Base-by-base conservation (phyloP, 2,113 vertebrate species). In the Uria lomvia region DNA sequence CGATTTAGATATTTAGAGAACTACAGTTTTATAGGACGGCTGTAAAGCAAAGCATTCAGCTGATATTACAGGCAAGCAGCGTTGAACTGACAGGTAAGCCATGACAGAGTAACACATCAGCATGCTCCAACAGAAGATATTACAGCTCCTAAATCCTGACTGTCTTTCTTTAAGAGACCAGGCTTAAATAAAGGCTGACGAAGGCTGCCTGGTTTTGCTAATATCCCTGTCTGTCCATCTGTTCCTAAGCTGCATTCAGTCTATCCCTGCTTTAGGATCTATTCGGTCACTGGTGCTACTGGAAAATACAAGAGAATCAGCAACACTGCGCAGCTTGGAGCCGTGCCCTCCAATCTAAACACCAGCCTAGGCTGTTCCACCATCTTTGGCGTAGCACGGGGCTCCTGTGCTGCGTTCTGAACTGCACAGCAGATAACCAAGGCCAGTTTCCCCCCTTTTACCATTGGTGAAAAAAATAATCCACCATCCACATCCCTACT, bases 381-480 rank as follows among this genome's bases (percentile, higher is more conserved):
- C 5, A 2, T 6, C 78, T 45, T 15, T 58, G 67, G 79, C 2
- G 0, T 1, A 27, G 45, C 1, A 0, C 19, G 40, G 36, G 26
- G 42, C 70, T 43, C 49, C 72, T 10, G 6, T 7, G 43, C 42
- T 34, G 8, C 26, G 3, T 30, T 71, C 16, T 38, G 32, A 86
- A 52, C 36, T 4, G 10, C 59, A 47, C 15, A 79, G 50, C 12
- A 20, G 26, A 55, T n/a, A 32, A 40, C 22, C 8, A 21, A 75
- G 13, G 18, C 36, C 30, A 3, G 1, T 70, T 77, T 47, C 7
- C 7, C 24, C 23, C 8, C 8, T 60, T 60, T n/a, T 40, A 42
- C 22, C 26, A 21, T 0, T 0, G 5, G 9, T 5, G 4, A 1
- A 6, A n/a, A 47, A 60, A 49, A 26, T 0, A 53, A 77, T 12